These are phyloP conservation scores for Cyprinus carpio DNA, from an alignment of 2,113 vertebrate species.

Conservation along the genomic window DNA sequence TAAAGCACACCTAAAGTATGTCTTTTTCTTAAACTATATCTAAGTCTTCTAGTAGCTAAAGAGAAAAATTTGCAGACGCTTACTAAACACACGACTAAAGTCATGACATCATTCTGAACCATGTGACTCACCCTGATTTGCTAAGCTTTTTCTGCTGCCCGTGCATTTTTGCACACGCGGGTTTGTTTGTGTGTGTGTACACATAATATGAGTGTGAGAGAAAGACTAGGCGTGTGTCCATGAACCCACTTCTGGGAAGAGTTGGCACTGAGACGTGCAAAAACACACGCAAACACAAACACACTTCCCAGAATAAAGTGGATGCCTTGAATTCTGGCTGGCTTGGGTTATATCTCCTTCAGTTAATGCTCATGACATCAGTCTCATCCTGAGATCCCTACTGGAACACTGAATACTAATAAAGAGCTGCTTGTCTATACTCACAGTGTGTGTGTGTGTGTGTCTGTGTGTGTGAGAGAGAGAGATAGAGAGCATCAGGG, in stretches of 20 bases:
- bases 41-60: neutral
- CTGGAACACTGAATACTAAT: conserved; percentile 18
- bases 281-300: conserved; percentile 45
- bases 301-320: conserved; percentile 54
- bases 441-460: neutral
- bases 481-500: neutral
- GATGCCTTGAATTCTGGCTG: conserved; percentile 60
- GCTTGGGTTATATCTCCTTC: conserved; percentile 53
- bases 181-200: conserved; percentile 15
- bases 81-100: conserved; percentile 1
- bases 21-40: neutral
- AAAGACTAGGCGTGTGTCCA: conserved; percentile 36
- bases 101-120: neutral
- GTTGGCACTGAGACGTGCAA: conserved; percentile 9
- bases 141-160: neutral
- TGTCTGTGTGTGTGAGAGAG: neutral
- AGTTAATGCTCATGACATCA: conserved; percentile 61
- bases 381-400: conserved; percentile 55
- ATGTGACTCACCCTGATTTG: neutral
- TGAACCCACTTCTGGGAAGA: conserved; percentile 52
- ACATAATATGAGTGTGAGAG: neutral
- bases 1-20: neutral
- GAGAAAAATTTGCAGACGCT: neutral
- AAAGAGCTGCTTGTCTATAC: neutral
- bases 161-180: conserved; percentile 14